phyloP scores from a whole-genome alignment of 2,797 vertebrate genomes.

The Zalophus californianus region DNA sequence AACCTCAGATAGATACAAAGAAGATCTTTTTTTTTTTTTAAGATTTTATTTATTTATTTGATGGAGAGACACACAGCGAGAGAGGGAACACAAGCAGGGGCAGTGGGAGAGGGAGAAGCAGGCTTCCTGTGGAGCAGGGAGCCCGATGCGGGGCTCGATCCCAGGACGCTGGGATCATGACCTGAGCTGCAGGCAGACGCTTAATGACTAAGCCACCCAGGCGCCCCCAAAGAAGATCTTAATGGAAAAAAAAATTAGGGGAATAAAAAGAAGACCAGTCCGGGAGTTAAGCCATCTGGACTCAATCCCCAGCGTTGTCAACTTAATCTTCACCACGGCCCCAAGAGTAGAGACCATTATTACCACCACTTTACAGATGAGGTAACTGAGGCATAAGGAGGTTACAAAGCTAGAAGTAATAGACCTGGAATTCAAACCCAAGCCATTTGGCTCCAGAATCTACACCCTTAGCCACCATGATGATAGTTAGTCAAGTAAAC shows the following conservation, averaged over 20 bases:
- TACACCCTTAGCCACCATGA: not conserved
- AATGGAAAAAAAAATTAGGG: not conserved
- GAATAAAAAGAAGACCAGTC: slow-evolving; percentile 17
- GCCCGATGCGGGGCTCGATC: too few species aligned
- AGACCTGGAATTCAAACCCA: not conserved
- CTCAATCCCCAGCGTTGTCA: not conserved
- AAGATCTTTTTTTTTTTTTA: not conserved
- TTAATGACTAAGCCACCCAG: too few species aligned
- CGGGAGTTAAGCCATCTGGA: not conserved
- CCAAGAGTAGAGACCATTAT: too few species aligned
- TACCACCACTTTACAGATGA: not conserved
- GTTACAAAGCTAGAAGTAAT: not conserved
- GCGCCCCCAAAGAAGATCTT: not conserved
- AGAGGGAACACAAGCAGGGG: too few species aligned
- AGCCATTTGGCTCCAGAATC: not conserved
- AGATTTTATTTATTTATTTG: too few species aligned
- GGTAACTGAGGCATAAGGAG: not conserved
- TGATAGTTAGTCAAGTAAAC: not conserved
- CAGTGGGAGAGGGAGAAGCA: too few species aligned
- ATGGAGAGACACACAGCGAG: too few species aligned
- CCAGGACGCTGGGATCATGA: too few species aligned
- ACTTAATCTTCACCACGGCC: not conserved
- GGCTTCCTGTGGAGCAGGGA: too few species aligned
- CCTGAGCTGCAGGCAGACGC: too few species aligned
- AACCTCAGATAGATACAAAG: not conserved